Base-by-base conservation (phyloP, 2,113 vertebrate genomes). In the Neomonachus schauinslandi region DNA sequence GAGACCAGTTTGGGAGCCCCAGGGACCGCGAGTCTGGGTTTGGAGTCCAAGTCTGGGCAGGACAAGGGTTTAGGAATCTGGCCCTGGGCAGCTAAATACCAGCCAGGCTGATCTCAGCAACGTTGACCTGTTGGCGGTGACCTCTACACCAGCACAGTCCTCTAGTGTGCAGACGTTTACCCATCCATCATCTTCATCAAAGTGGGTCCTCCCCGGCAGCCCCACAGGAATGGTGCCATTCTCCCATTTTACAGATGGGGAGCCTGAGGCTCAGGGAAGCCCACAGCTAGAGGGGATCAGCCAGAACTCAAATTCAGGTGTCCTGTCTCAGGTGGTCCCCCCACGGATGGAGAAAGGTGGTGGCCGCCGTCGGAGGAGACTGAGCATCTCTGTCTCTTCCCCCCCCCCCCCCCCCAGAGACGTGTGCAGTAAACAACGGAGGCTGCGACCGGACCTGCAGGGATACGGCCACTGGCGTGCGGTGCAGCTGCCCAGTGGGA, bases 391-490 rank as follows among this genome's bases (percentile, higher is more conserved):
- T 97, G 7, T 98, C 69, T 98, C 87, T 98, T 84, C 97, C 74
- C 97, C n/a, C n/a, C 97, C 98, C 98, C 39, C 5, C 31, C 22
- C 12, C 28, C 98, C 77, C 99, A 99, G 99, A 99, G 99, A 99
- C 99, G 21, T 99, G 99, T 79, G 99, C 99, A 0, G 99, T 99
- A 53, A 99, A 99, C 98, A 99, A 99, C 0, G 99, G 99, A 85
- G 99, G 99, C 97, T 99, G 99, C 11, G 99, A 99, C 98, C 99
- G 99, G 97, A 99, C 99, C 0, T 99, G 99, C 98, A 99, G 99
- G 98, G 99, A 99, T 98, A 99, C 99, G 0, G 99, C 99, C 84
- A 99, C 99, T 0, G 99, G 99, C 55, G 99, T 99, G 24, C 99
- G 99, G 31, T 99, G 99, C 98, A 99, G 99, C 98, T 99, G 99